Base-by-base conservation (phyloP, 2,113 vertebrate species). In the Nannospalax galili region DNA sequence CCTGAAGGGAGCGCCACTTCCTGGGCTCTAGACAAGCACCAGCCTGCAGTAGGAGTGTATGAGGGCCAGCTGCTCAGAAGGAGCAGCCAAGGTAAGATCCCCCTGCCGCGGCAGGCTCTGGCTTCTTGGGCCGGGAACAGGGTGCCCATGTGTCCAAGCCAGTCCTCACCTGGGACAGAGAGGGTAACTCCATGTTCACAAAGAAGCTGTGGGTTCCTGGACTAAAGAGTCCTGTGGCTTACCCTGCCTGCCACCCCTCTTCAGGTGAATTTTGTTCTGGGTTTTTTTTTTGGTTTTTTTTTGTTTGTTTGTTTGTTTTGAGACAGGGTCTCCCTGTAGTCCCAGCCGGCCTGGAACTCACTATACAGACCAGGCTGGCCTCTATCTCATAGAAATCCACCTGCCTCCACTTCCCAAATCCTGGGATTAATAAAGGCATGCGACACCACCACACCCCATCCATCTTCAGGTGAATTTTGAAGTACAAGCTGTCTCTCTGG, bases 1-100 rank as follows among this genome's bases (percentile, higher is more conserved):
- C 98, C 98, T 98, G 96, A 97, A 98, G 98, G 97, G 69, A 98
- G 97, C 86, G 94, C 97, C 94, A 75, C 95, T 98, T 98, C 98
- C 98, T 42, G 16, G 90, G 94, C 77, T 73, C 77, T 26, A 97
- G 97, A 97, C 98, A 98, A 98, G 98, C 97, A 77, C 78, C 93
- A 84, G 96, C 98, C 97, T 98, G 98, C 97, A 94, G 94, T 60
- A 91, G 93, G 95, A 80, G 96, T 97, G 97, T 93, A 60, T n/a
- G 22, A 97, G 95, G 79, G 91, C 73, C 95, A 52, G 81, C 87
- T n/a, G 65, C 88, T 88, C 37, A 0, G 35, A 65, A 91, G 48
- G 45, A 92, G 88, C 78, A 70, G 89, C 84, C 67, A 98, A 98
- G 97, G 56, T 73, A 98, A 97, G 56, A 73, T 78, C 72, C 67